Evolutionary conservation across 2,888 invertebrate species (phyloP), one percentile per base, ranked within the genome.

Genomic region (Caradrina clavipalpis): DNA sequence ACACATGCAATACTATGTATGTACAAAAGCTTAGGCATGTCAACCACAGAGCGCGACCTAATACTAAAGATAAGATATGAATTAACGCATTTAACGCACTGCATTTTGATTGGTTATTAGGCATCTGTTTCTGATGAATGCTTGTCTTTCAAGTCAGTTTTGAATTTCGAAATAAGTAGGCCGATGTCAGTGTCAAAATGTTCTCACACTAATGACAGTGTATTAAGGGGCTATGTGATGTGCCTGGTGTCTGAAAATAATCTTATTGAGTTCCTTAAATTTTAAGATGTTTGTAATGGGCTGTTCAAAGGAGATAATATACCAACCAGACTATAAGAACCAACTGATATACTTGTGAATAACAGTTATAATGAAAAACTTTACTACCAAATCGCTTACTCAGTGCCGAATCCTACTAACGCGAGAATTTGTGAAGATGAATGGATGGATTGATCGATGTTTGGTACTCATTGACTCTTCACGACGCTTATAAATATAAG

Each of bases 111-210:
- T 88, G 87, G 86, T 82, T 88, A 86, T 85, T 83, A 87, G 87
- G 88, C 95, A 94, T 95, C 93, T 95, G 95, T 87, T 91, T 90
- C 87, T 86, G 88, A 92, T 93, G 90, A 93, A 92, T 89, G 88
- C 65, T 66, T 66, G 81, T 87, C 88, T 89, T 86, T 85, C 79
- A 70, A 82, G 79, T 72, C 74, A 73, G 83, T 86, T 86, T 85
- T 73, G 80, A 76, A 26, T 26, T 81, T 69, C 59, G 62, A 70
- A 76, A 80, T 84, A 85, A 81, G 83, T 81, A 71, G 71, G 22
- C 54, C 55, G 65, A 71, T 76, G 76, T 73, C 74, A 73, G 80
- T 86, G 85, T 85, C 85, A 84, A 78, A 83, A 83, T 82, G 65
- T 84, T 81, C 75, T 82, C 85, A 82, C 71, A 85, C 54, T 81